Base-by-base conservation (phyloP, 1,140 invertebrate species). In the Notospermus geniculatus region DNA sequence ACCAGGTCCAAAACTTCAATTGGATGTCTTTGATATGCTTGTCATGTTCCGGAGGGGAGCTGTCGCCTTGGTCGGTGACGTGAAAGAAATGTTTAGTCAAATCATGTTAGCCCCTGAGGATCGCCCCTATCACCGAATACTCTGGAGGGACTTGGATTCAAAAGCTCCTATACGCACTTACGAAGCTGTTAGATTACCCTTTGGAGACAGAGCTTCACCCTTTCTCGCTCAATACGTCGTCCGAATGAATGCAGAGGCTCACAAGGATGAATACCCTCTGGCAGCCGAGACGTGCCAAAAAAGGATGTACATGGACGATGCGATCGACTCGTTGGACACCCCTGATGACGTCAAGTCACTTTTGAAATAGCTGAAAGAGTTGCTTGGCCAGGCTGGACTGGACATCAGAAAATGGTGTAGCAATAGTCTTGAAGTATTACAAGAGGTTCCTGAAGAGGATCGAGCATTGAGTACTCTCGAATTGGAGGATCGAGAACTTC, bases 1-100 rank as follows among this genome's bases (percentile, higher is more conserved):
- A 15, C 23, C 28, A 23, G 74, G 74, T 2, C 78, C 82, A 22
- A 73, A 73, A 57, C 45, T 84, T 0, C 79, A 83, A 70, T 70
- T 32, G 43, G 58, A 62, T 19, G 28, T 71, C 15, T 59, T 68
- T 46, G 59, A 43, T 53, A 62, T 71, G 0, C 50, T 73, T 2
- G 22, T 69, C 0, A 52, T 63, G 39, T 73, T 73, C 59, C 58
- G 71, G 13, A 41, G 45, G 13, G 13, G 61, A 17, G 29, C 28
- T 28, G 54, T 72, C 1, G 67, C 60, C 2, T 27, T 71, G 1
- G 36, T 55, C 0, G 59, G 62, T 36, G 62, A 67, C 29, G 61
- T 67, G 0, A n/a, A 30, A 46, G 59, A 67, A 58, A 67, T 67
- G 63, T 64, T 56, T 39, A 22, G 64, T 15, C 50, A 39, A 1